Evolutionary conservation across 1,140 invertebrate genomes (phyloP).

Genomic region (Mizuhopecten yessoensis): DNA sequence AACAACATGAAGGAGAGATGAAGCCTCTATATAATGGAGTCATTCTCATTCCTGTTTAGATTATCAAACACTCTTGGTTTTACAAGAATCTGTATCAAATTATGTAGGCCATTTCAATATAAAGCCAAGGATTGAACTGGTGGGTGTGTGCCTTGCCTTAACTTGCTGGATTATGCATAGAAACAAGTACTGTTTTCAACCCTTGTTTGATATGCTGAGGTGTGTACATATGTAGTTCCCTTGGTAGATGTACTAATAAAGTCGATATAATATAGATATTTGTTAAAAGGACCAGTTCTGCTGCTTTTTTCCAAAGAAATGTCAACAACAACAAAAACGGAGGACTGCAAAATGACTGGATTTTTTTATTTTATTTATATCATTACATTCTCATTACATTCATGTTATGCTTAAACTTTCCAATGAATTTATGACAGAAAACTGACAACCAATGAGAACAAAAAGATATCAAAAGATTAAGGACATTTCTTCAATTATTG

Average conservation of each 20-base stretch:
- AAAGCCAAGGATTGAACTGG: conserved; percentile 27
- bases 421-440: too few species aligned
- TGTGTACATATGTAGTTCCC: not conserved
- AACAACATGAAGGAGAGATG: not conserved
- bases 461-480: too few species aligned
- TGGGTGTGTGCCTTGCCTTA: not conserved
- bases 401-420: too few species aligned
- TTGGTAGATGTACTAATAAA: not conserved
- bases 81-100: not conserved
- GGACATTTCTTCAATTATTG: too few species aligned
- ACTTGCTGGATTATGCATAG: not conserved
- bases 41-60: not conserved
- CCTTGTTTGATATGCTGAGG: not conserved
- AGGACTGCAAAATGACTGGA: too few species aligned
- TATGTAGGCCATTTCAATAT: not conserved
- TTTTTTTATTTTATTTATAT: too few species aligned
- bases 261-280: not conserved
- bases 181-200: not conserved
- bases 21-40: not conserved
- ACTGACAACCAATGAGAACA: too few species aligned
- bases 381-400: too few species aligned
- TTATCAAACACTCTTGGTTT: conserved; percentile 10
- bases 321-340: too few species aligned
- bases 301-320: not conserved
- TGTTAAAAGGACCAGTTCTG: not conserved